A percentile compares a stretch with the other conserved stretches of the same genome.
Conservation (phyloP, 30 jellyfish, hydroid and myxozoan species). For the Catostylus mosaicus region DNA sequence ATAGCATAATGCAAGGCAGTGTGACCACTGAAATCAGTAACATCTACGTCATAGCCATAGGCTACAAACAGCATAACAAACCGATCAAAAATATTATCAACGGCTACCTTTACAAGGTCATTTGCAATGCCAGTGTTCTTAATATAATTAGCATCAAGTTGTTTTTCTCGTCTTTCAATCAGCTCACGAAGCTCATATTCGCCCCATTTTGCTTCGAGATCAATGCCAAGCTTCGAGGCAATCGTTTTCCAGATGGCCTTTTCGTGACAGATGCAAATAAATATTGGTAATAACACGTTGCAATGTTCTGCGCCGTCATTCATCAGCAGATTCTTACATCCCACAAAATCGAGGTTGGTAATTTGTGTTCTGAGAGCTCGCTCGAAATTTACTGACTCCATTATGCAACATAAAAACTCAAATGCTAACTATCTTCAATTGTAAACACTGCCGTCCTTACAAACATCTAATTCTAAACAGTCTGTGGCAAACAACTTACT, state of each 20-base stretch:
- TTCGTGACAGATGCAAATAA: conserved; percentile 39
- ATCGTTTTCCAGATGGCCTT: conserved; percentile 28
- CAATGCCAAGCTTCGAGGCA: not conserved
- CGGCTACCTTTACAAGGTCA: conserved; percentile 9
- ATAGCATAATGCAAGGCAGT: conserved; percentile 48
- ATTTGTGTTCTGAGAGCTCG: conserved; percentile 3
- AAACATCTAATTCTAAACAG: too few species aligned
- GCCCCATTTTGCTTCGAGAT: conserved; percentile 20
- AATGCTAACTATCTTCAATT: too few species aligned
- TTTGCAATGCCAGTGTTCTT: not conserved
- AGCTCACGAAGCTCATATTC: not conserved
- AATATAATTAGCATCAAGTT: not conserved
- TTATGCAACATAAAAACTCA: too few species aligned
- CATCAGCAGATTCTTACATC: conserved; percentile 13
- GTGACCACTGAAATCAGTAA: conserved; percentile 34
- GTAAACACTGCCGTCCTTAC: too few species aligned
- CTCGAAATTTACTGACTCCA: not conserved
- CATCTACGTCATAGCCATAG: conserved; percentile 40
- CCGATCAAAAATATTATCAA: conserved; percentile 39
- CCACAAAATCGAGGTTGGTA: not conserved
- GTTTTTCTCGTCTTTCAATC: not conserved
- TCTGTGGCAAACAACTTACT: not conserved
- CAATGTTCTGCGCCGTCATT: not conserved
- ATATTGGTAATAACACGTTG: not conserved
- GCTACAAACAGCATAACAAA: conserved; percentile 23